Conservation (phyloP, 2,113 vertebrate genomes). For the Poecilia latipinna region DNA sequence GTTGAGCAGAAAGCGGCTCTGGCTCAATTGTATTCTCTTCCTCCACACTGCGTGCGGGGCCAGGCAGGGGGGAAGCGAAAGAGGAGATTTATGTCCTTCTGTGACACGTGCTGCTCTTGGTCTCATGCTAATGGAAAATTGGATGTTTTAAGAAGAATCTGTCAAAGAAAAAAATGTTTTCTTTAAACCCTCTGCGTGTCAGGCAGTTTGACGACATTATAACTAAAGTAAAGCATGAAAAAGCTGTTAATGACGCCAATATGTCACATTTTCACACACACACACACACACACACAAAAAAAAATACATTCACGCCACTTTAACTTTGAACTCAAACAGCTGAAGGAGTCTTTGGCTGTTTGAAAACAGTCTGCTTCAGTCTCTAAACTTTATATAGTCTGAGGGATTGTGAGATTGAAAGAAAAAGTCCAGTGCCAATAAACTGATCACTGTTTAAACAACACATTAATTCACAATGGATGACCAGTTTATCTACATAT, state of each 20-base stretch:
- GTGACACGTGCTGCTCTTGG: slow-evolving; percentile 77
- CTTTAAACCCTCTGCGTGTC: slow-evolving; percentile 73
- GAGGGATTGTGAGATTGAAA: slow-evolving; percentile 24
- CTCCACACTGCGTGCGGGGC: slow-evolving; percentile 55
- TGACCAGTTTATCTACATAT: slow-evolving; percentile 68
- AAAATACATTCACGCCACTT: slow-evolving; percentile 45
- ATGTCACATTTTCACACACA: slow-evolving; percentile 61
- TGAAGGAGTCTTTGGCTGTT: slow-evolving; percentile 15
- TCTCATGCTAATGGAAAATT: slow-evolving; percentile 80
- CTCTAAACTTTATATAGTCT: slow-evolving; percentile 23
- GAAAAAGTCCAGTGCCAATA: slow-evolving; percentile 36
- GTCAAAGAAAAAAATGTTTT: slow-evolving; percentile 72
- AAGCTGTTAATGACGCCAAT: slow-evolving; percentile 70
- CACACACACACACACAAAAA: too few species aligned
- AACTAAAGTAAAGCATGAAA: slow-evolving; percentile 67
- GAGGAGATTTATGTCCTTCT: slow-evolving; percentile 75
- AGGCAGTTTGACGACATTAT: slow-evolving; percentile 69
- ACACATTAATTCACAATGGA: slow-evolving; percentile 71
- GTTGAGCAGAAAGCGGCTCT: slow-evolving; percentile 48
- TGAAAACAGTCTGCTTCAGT: slow-evolving; percentile 16
- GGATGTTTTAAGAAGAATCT: slow-evolving; percentile 77
- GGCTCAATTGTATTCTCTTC: slow-evolving; percentile 79
- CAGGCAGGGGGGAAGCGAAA: slow-evolving; percentile 67
- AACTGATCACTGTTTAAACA: slow-evolving; percentile 64
- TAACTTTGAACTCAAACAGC: slow-evolving; percentile 18